phyloP scores from a whole-genome alignment of 1,140 invertebrate species.

The Drosophila equinoxialis region DNA sequence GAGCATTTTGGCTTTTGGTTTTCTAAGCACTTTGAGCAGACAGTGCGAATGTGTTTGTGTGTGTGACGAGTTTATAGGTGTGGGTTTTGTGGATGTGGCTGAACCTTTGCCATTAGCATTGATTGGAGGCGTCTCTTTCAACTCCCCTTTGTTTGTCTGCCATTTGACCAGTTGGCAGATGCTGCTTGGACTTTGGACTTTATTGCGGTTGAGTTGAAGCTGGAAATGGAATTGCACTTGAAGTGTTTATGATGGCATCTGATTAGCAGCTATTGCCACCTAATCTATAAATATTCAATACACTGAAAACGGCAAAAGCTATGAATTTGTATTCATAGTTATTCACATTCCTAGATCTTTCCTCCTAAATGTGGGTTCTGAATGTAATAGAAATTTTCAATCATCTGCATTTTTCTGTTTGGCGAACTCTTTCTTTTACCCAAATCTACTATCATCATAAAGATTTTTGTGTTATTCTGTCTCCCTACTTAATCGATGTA shows the following conservation, averaged over 20 bases:
- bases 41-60: conserved; percentile 2
- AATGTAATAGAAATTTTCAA: conserved; percentile 7
- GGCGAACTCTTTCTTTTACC: not conserved
- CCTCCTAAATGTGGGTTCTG: too few species aligned
- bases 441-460: conserved; percentile 4
- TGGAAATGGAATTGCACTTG: conserved; percentile 16
- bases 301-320: not conserved
- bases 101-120: conserved; percentile 71
- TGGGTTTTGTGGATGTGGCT: conserved; percentile 17
- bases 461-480: conserved; percentile 57
- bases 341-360: too few species aligned
- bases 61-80: not conserved
- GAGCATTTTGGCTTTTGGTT: conserved; percentile 70
- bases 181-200: conserved; percentile 24
- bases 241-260: not conserved
- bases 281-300: conserved; percentile 1
- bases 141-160: conserved; percentile 62
- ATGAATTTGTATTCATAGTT: not conserved
- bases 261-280: not conserved
- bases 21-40: conserved; percentile 65
- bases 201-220: conserved; percentile 57
- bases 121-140: conserved; percentile 52
- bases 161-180: conserved; percentile 54
- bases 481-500: conserved; percentile 73
- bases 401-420: not conserved